Conservation (phyloP, 2,888 invertebrate species). For the Agriopis marginaria region DNA sequence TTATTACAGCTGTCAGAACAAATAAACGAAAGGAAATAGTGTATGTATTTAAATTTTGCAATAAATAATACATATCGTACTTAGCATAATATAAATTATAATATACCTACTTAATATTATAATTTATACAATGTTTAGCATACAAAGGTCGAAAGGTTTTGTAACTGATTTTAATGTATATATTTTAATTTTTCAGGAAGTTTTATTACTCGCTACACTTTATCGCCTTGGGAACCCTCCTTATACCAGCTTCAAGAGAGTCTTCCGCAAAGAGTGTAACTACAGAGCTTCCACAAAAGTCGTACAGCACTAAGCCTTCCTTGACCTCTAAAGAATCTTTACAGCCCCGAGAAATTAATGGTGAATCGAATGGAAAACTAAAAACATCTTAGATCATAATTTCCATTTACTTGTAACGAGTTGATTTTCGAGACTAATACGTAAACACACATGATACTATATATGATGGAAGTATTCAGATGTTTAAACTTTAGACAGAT, state of each 20-base stretch:
- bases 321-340: conserved; percentile 45
- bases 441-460: conserved; percentile 2
- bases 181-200: conserved; percentile 76
- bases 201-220: conserved; percentile 84
- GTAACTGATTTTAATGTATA: background rate
- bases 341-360: conserved; percentile 49
- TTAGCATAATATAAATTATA: too few species aligned
- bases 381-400: conserved; percentile 57
- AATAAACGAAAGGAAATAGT: too few species aligned
- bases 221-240: conserved; percentile 77
- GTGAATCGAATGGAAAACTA: conserved; percentile 69
- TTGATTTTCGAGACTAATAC: conserved; percentile 6
- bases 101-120: too few species aligned
- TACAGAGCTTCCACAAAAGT: conserved; percentile 47
- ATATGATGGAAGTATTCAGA: conserved; percentile 6
- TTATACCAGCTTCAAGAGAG: conserved; percentile 65
- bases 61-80: too few species aligned
- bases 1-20: too few species aligned
- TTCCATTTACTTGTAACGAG: conserved; percentile 13
- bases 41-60: too few species aligned
- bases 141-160: background rate
- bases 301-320: conserved; percentile 46
- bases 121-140: too few species aligned
- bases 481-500: background rate
- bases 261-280: conserved; percentile 38